Evolutionary conservation across 2,113 vertebrate species (phyloP), one percentile per base, ranked within the genome.

Genomic region (Triplophysa siluroides): DNA sequence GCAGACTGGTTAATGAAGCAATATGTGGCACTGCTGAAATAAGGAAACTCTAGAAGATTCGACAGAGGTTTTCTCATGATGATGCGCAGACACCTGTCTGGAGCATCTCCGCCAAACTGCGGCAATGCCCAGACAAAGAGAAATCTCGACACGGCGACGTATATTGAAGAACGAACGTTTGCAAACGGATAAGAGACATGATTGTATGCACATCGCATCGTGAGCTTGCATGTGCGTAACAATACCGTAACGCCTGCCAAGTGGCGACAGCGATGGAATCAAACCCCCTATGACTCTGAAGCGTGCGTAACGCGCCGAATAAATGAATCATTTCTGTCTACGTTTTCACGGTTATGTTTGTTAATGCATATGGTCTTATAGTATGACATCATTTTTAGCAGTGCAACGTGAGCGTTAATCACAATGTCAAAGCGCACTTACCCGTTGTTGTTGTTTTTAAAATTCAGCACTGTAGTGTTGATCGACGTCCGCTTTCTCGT

Each of bases 401-500:
- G 16, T 23, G 38, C 19, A 52, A 21, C 52, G 24, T 38, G 10
- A 54, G 18, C 2, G 6, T 11, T 50, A 29, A 21, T 66, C n/a
- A 4, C 33, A 13, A 62, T 33, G 61, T 69, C 24, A 83, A 81
- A 18, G 16, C 12, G 19, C 63, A 66, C 77, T 78, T 61, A 85
- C 85, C 84, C 67, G 56, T 73, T 81, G 43, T 69, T 74, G 29
- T n/a, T 76, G 38, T 73, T 72, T 70, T 79, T 50, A 64, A 65
- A 60, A 54, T 74, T 60, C 18, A 81, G 63, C 75, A 45, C 14
- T 79, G 76, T 79, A 78, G 79, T 41, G 76, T 52, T 73, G 41
- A 50, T 64, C 61, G 72, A 64, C 56, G 79, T 58, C 71, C 81
- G 75, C 78, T 80, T 62, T 72, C 47, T 65, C 67, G 8, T 66